Percentiles rank a stretch among this genome's conserved stretches.
These are phyloP conservation scores for Neodontobutis hainanensis DNA, from an alignment of 2,113 vertebrate species.

Conservation along the genomic window DNA sequence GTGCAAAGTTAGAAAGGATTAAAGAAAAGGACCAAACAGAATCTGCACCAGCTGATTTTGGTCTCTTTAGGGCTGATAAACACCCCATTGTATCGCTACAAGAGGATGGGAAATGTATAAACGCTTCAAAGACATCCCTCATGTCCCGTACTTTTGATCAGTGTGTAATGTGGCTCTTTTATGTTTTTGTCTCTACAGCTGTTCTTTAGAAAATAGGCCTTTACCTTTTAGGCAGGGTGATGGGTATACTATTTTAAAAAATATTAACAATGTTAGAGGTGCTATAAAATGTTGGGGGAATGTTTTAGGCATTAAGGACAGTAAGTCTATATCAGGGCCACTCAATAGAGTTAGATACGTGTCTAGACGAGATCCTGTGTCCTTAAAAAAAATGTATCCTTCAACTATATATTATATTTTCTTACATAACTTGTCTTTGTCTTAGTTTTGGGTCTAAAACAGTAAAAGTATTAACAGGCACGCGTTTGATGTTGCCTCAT, in stretches of 20 bases:
- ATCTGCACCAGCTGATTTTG: slow-evolving; percentile 57
- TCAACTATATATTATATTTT: no score
- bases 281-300: neutral
- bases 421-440: no score
- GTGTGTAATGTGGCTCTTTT: slow-evolving; percentile 41
- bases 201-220: slow-evolving; percentile 41
- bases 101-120: slow-evolving; percentile 48
- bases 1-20: slow-evolving; percentile 50
- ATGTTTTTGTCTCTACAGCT: slow-evolving; percentile 62
- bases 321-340: neutral
- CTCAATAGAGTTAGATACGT: neutral
- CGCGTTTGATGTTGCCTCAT: no score
- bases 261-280: neutral
- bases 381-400: no score
- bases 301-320: neutral
- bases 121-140: slow-evolving; percentile 71
- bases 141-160: slow-evolving; percentile 49
- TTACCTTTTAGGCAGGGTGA: slow-evolving; percentile 1
- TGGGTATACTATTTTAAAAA: slow-evolving; percentile 7
- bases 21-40: slow-evolving; percentile 51
- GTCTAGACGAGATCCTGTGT: neutral
- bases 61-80: slow-evolving; percentile 55
- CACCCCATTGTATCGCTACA: slow-evolving; percentile 32
- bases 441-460: no score
- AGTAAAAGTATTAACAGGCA: no score